Evolutionary conservation across 2,888 invertebrate species (phyloP).

Genomic region (Troides aeacus): DNA sequence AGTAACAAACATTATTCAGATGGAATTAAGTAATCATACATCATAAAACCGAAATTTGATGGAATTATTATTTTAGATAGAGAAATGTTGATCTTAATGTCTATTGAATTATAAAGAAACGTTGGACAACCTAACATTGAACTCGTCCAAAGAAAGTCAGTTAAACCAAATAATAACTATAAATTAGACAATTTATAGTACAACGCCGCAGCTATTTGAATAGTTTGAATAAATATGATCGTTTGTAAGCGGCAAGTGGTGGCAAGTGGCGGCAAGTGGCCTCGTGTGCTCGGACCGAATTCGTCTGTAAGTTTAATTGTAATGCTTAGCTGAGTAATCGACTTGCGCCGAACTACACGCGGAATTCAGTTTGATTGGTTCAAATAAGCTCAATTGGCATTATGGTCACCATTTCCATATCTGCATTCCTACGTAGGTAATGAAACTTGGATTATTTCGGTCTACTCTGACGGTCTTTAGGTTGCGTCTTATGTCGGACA

Average conservation of each 20-base stretch:
- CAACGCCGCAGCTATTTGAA: neutral
- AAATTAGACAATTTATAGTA: constrained; percentile 14
- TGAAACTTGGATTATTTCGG: too few relatives aligned
- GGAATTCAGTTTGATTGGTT: constrained; percentile 60
- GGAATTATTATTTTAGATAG: neutral
- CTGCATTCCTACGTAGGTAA: constrained; percentile 31
- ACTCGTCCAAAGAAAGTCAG: constrained; percentile 10
- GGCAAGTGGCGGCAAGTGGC: constrained; percentile 12
- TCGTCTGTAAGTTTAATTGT: constrained; percentile 52
- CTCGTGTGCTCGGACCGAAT: constrained; percentile 37
- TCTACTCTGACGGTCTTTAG: too few relatives aligned
- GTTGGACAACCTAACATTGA: neutral
- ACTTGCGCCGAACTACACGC: constrained; percentile 44
- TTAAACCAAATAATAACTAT: neutral
- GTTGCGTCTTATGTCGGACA: too few relatives aligned
- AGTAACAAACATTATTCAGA: neutral
- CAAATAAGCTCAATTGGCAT: constrained; percentile 62
- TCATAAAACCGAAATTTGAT: neutral
- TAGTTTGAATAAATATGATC: constrained; percentile 3
- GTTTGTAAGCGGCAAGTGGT: constrained; percentile 2
- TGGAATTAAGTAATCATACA: neutral
- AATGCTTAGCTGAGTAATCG: constrained; percentile 54
- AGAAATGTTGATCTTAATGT: neutral
- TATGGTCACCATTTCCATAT: constrained; percentile 45
- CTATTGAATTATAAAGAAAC: neutral